Percentiles rank a stretch among this genome's conserved stretches.
These are phyloP conservation scores for Centrocercus urophasianus DNA, from an alignment of 2,113 vertebrate species.

Conservation along the genomic window DNA sequence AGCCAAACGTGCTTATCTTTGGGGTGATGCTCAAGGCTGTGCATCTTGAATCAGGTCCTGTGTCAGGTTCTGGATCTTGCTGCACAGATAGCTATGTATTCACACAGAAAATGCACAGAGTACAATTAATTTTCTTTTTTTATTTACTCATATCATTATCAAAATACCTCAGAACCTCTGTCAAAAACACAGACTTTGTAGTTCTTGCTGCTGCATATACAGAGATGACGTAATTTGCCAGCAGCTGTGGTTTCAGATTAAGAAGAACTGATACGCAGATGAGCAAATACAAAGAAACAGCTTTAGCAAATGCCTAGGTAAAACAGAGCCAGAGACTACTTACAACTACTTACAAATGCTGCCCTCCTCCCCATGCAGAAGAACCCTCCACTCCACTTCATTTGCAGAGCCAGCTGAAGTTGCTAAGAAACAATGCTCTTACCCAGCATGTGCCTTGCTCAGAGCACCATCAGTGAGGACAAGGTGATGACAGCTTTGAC, in stretches of 20 bases:
- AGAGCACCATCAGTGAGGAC: neutral
- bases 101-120: neutral
- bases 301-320: neutral
- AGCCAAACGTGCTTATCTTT: neutral
- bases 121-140: neutral
- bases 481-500: neutral
- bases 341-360: neutral
- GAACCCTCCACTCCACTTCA: neutral
- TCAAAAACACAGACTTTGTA: neutral
- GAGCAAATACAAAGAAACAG: neutral
- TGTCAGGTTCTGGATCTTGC: neutral
- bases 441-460: neutral
- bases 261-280: neutral
- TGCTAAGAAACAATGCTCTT: neutral
- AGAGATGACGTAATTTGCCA: neutral
- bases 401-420: neutral
- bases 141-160: neutral
- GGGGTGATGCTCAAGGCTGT: neutral
- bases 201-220: neutral
- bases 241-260: neutral
- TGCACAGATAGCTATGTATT: neutral
- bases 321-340: neutral
- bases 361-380: neutral
- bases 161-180: neutral
- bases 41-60: neutral